Evolutionary conservation across 2,113 vertebrate genomes (phyloP), one percentile per base, ranked within the genome.

Genomic region (Gyps fulvus): DNA sequence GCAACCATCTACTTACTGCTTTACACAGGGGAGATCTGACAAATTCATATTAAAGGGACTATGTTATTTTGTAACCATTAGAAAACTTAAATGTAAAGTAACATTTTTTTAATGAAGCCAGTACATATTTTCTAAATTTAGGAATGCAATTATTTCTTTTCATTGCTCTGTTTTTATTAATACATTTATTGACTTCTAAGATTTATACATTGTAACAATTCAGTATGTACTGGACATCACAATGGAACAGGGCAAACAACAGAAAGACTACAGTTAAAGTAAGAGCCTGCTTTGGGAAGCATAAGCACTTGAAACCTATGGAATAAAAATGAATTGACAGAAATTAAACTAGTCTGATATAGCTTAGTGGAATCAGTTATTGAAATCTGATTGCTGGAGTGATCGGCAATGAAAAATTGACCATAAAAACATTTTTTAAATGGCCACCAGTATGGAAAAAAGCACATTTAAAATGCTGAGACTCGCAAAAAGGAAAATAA

Each of bases 311-410:
- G 40, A 96, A 89, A 86, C 5, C 19, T 92, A 42, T 52, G 49
- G 18, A 95, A 87, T 52, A 90, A 82, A 97, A 95, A 43, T 49
- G 2, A 89, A 79, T 40, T 63, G 16, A 58, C 27, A 69, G 62
- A 95, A 96, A 89, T 95, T 14, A 95, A 97, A 94, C 50, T n/a
- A 73, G 18, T 66, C 34, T 95, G 31, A 42, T 65, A n/a, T 47
- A 90, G n/a, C 13, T 89, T 47, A 40, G 25, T 59, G 49, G 49
- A 91, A 73, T 61, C 21, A 63, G 2, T 55, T 71, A 18, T 32
- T 93, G 49, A 78, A 73, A 77, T 83, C 38, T 74, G 31, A 15
- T 40, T 63, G 11, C 7, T 89, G 61, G n/a, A 27, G 27, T 57
- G 14, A 78, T 71, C 36, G 71, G 16, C 10, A 4, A 50, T 6